Percentiles rank a stretch among this genome's conserved stretches.
These are phyloP conservation scores for Gastrophysa polygoni DNA, from an alignment of 2,888 invertebrate species.

Conservation along the genomic window DNA sequence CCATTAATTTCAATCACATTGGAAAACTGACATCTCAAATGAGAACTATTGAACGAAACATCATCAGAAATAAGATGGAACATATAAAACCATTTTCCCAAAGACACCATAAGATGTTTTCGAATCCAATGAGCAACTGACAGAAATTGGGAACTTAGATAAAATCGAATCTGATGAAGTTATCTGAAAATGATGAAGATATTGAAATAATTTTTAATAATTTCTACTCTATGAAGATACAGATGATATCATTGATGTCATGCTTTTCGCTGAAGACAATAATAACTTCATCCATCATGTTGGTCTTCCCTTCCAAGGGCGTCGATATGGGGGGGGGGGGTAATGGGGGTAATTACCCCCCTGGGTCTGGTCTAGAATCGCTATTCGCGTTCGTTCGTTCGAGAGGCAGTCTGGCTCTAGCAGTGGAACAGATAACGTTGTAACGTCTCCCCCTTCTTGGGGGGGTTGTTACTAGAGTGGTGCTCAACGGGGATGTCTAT, in stretches of 20 bases:
- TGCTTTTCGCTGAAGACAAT: slow-evolving; percentile 6
- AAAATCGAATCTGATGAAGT: slow-evolving; percentile 11
- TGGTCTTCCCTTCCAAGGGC: slow-evolving; percentile 14
- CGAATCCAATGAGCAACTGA: background rate
- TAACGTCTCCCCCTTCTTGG: too few relatives aligned
- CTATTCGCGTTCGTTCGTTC: too few relatives aligned
- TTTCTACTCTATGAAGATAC: too few relatives aligned
- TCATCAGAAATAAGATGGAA: background rate
- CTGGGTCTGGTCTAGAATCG: too few relatives aligned
- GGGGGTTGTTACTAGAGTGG: too few relatives aligned
- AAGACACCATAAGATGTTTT: too few relatives aligned
- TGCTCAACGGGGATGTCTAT: too few relatives aligned
- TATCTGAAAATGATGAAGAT: slow-evolving; percentile 12
- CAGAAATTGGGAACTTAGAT: slow-evolving; percentile 7
- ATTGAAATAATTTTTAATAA: too few relatives aligned
- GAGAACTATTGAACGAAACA: background rate
- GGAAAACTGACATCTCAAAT: background rate
- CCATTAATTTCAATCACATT: background rate
- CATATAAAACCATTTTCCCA: background rate
- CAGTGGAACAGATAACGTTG: too few relatives aligned
- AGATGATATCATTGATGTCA: slow-evolving; percentile 11
- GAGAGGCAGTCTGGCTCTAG: too few relatives aligned
- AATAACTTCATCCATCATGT: background rate
- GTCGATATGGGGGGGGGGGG: too few relatives aligned
- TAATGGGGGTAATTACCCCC: too few relatives aligned